Percentiles rank a stretch among this genome's conserved stretches.
Evolutionary conservation across 1,140 invertebrate species (phyloP).

Genomic region (Orius insidiosus): DNA sequence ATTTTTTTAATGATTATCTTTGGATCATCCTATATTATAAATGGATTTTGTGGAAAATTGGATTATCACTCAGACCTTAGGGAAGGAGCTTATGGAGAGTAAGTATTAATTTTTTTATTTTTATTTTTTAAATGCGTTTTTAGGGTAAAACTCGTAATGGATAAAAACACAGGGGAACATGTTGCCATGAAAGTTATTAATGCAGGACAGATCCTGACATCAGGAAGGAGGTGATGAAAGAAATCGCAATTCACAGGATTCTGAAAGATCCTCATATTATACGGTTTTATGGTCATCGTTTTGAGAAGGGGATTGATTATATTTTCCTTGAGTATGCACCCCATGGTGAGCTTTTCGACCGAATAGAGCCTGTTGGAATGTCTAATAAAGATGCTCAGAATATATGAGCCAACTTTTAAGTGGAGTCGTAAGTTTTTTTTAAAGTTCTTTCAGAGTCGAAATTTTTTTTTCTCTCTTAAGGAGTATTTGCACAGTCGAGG

Average conservation of each 20-base stretch:
- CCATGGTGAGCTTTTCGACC: constrained; percentile 92
- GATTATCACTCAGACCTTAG: constrained; percentile 76
- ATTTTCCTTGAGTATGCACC: constrained; percentile 93
- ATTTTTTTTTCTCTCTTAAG: too few species aligned
- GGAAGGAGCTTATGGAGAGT: constrained; percentile 98
- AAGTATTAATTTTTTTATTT: constrained; percentile 39
- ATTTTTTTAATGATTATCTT: too few species aligned
- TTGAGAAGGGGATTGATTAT: constrained; percentile 61
- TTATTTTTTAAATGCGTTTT: constrained; percentile 16
- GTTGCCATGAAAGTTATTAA: constrained; percentile 89
- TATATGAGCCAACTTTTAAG: constrained; percentile 76
- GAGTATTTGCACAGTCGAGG: constrained; percentile 66
- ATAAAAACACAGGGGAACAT: constrained; percentile 60
- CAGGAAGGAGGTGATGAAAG: constrained; percentile 46
- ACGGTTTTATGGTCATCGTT: constrained; percentile 70
- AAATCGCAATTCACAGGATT: constrained; percentile 74
- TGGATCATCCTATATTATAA: too few species aligned
- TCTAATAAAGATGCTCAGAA: constrained; percentile 54
- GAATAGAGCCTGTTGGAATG: constrained; percentile 92
- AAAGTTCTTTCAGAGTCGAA: too few species aligned
- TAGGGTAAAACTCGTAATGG: constrained; percentile 84
- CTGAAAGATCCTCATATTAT: constrained; percentile 73
- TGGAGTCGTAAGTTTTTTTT: constrained; percentile 46
- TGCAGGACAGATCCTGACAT: constrained; percentile 52
- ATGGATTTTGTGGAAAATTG: constrained; percentile 82